phyloP scores from a whole-genome alignment of 2,113 vertebrate genomes.

The Tor tambroides region DNA sequence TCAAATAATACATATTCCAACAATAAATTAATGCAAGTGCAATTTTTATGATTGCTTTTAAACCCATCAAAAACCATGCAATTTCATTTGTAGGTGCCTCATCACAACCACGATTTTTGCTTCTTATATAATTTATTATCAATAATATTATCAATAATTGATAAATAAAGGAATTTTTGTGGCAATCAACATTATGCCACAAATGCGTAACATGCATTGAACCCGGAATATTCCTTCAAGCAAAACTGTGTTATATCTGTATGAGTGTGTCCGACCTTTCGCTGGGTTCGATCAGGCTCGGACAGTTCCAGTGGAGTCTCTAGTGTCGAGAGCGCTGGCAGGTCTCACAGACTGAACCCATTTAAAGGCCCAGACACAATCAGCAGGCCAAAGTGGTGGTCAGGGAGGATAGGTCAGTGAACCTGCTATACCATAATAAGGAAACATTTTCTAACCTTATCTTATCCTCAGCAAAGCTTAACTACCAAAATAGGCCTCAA shows the following conservation, averaged over 20 bases:
- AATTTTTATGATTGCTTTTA: background rate
- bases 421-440: slow-evolving; percentile 47
- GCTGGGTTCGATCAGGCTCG: slow-evolving; percentile 21
- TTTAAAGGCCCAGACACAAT: slow-evolving; percentile 48
- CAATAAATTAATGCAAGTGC: background rate
- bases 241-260: slow-evolving; percentile 28
- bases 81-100: background rate
- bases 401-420: slow-evolving; percentile 23
- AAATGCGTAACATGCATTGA: too few relatives aligned
- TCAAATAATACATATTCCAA: background rate
- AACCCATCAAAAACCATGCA: background rate
- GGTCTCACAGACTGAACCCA: slow-evolving; percentile 48
- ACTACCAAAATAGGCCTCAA: slow-evolving; percentile 50
- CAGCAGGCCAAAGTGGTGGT: slow-evolving; percentile 30
- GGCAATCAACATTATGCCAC: too few relatives aligned
- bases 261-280: slow-evolving; percentile 40
- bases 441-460: slow-evolving; percentile 50
- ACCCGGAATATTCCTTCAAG: slow-evolving; percentile 27
- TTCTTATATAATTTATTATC: background rate
- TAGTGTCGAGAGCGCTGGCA: slow-evolving; percentile 56
- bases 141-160: background rate
- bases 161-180: too few relatives aligned
- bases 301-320: slow-evolving; percentile 62
- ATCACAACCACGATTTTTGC: background rate
- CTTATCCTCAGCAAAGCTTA: slow-evolving; percentile 49